Conservation (phyloP, 1,140 invertebrate species). For the Leptopilina clavipes region DNA sequence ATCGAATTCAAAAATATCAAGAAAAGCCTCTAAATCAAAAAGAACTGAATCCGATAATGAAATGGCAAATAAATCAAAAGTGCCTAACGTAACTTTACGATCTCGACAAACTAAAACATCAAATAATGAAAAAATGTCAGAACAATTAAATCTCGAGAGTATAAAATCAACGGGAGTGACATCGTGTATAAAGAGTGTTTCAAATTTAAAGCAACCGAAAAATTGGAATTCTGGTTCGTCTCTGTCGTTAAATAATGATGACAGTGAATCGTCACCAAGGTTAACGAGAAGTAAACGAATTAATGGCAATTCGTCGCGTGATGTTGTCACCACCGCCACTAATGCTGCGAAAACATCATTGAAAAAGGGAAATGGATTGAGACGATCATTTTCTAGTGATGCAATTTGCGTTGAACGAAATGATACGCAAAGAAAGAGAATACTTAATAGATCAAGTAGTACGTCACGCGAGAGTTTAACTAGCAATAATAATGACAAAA, state of each 20-base stretch:
- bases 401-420: neutral
- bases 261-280: neutral
- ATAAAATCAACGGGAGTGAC: slow-evolving; percentile 11
- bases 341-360: too few species aligned
- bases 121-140: neutral
- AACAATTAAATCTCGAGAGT: neutral
- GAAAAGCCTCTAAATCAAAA: neutral
- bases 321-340: too few species aligned
- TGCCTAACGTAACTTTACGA: neutral
- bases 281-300: neutral
- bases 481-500: neutral
- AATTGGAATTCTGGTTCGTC: neutral
- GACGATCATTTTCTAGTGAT: neutral
- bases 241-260: neutral
- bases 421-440: neutral
- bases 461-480: neutral
- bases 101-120: neutral
- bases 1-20: neutral
- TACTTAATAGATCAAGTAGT: neutral
- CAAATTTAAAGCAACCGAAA: neutral
- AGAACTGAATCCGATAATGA: neutral
- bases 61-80: neutral
- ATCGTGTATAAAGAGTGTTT: slow-evolving; percentile 9
- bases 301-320: too few species aligned
- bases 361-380: neutral